Percentiles rank a stretch among this genome's conserved stretches.
Evolutionary conservation across 2,797 vertebrate species (phyloP).

Genomic region (Anniella stebbinsi): DNA sequence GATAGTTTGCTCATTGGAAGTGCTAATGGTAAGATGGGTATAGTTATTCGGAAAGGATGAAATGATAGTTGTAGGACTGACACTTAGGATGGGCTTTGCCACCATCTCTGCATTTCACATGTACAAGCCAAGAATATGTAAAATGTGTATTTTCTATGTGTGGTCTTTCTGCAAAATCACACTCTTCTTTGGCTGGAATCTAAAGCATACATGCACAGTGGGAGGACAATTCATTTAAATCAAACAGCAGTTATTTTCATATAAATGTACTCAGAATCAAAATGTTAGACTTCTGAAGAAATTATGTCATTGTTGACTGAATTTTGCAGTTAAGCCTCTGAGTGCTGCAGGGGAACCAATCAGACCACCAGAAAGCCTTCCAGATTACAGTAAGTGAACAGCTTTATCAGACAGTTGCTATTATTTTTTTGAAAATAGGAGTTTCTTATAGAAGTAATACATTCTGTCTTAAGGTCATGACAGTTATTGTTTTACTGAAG

Average conservation of each 20-base stretch:
- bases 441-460: neutral
- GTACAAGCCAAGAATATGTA: neutral
- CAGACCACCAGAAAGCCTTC: slow-evolving; percentile 38
- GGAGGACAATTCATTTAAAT: neutral
- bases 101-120: neutral
- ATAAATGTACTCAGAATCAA: neutral
- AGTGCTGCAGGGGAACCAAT: slow-evolving; percentile 9
- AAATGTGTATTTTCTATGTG: too few relatives aligned
- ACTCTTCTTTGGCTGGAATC: neutral
- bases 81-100: too few relatives aligned
- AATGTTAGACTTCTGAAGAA: neutral
- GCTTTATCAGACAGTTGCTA: neutral
- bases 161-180: neutral
- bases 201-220: neutral
- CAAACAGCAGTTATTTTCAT: neutral
- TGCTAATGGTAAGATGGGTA: neutral
- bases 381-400: slow-evolving; percentile 53
- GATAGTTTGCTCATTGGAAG: neutral
- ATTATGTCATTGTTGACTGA: neutral
- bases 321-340: slow-evolving; percentile 46
- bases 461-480: neutral
- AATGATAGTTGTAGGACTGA: neutral
- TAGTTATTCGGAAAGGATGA: neutral
- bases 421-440: neutral
- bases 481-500: neutral